These are phyloP conservation scores for Oceanodroma leucorhoa DNA, from an alignment of 2,797 vertebrate genomes.

Conservation along the genomic window DNA sequence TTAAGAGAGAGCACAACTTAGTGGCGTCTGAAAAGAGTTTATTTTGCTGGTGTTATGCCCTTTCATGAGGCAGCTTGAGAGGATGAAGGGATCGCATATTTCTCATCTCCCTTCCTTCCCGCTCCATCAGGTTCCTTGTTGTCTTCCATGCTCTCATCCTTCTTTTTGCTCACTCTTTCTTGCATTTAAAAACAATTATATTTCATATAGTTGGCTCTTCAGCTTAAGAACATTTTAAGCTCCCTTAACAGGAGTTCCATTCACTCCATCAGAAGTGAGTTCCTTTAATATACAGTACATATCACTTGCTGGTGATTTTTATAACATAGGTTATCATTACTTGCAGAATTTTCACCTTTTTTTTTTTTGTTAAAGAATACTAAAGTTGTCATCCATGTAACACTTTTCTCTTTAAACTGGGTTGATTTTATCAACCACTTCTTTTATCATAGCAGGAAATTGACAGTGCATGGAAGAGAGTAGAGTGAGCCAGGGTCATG, in stretches of 20 bases:
- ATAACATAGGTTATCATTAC: background rate
- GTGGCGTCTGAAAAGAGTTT: background rate
- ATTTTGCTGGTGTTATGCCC: background rate
- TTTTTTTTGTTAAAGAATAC: background rate
- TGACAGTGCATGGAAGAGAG: background rate
- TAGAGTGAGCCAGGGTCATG: background rate
- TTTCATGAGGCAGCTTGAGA: background rate
- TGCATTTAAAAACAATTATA: background rate
- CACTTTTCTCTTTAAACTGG: background rate
- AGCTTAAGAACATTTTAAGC: background rate
- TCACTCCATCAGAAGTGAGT: background rate
- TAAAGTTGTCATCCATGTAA: background rate
- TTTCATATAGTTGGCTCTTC: background rate
- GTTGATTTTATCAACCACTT: background rate
- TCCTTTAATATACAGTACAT: background rate
- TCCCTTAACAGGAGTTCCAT: background rate
- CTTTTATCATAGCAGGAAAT: background rate
- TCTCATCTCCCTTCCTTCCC: background rate
- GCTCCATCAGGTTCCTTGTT: background rate
- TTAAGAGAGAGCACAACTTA: background rate
- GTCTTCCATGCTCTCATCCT: background rate
- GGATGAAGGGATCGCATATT: background rate
- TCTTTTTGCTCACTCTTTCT: background rate
- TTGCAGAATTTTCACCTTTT: background rate
- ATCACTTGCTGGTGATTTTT: background rate